These are phyloP conservation scores for Drosophila limbata DNA, from an alignment of 2,888 invertebrate genomes.

Conservation along the genomic window DNA sequence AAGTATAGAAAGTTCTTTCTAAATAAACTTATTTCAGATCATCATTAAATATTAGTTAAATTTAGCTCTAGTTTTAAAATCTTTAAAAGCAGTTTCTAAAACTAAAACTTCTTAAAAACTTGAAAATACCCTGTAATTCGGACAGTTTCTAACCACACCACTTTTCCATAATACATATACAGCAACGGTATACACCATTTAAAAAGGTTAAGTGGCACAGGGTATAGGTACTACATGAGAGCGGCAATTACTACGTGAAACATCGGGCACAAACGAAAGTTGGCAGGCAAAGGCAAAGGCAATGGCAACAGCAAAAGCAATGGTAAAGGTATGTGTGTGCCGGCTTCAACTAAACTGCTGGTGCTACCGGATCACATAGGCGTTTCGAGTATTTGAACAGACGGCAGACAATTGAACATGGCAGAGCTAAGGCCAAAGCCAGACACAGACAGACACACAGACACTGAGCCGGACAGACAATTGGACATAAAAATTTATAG, in stretches of 20 bases:
- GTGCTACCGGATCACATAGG: slow-evolving; percentile 46
- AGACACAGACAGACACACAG: slow-evolving; percentile 11
- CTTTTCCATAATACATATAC: no score
- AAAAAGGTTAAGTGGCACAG: not conserved
- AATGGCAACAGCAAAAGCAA: slow-evolving; percentile 6
- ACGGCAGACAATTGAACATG: slow-evolving; percentile 72
- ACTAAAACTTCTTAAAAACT: no score
- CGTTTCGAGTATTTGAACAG: slow-evolving; percentile 75
- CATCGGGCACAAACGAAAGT: slow-evolving; percentile 54
- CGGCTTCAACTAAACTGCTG: slow-evolving; percentile 30
- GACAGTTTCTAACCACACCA: no score
- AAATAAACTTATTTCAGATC: no score
- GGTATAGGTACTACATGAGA: slow-evolving; percentile 43
- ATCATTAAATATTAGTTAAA: no score
- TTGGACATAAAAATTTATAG: slow-evolving; percentile 73
- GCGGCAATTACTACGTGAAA: slow-evolving; percentile 58
- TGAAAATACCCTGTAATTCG: no score
- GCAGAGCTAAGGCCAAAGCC: slow-evolving; percentile 27
- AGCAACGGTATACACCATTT: not conserved
- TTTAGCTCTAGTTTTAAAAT: no score
- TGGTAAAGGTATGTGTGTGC: slow-evolving; percentile 18
- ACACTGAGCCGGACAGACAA: slow-evolving; percentile 16
- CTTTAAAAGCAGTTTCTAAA: no score
- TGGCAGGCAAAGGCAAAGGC: slow-evolving; percentile 37
- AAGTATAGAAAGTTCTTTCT: no score